These are phyloP conservation scores for Geodia barretti DNA, from an alignment of 37 sponge, comb jelly and placozoan genomes.

Conservation along the genomic window DNA sequence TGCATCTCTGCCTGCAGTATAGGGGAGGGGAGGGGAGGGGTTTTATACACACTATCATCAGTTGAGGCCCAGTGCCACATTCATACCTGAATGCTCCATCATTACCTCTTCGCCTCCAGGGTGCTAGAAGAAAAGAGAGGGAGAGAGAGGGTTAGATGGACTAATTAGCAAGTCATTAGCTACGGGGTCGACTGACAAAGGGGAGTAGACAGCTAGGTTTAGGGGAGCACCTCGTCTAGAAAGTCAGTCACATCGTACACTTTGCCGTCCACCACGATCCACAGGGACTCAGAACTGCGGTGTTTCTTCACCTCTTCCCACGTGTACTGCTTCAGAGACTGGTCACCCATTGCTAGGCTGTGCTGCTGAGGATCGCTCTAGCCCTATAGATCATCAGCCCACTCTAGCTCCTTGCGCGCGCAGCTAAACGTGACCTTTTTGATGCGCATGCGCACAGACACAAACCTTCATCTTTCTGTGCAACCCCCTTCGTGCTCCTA, in stretches of 20 bases:
- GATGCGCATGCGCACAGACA: no score
- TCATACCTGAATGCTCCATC: conserved; percentile 85
- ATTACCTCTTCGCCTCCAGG: conserved; percentile 97
- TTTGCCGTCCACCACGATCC: conserved; percentile 89
- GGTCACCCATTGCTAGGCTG: no score
- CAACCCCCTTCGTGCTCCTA: no score
- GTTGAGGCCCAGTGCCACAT: background rate
- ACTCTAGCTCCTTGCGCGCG: no score
- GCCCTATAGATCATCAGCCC: no score
- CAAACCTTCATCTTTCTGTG: no score
- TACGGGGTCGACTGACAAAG: background rate
- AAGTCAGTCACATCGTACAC: conserved; percentile 96
- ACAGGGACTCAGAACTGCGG: conserved; percentile 48
- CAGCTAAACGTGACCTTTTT: no score
- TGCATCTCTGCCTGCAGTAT: conserved; percentile 67
- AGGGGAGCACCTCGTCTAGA: conserved; percentile 77
- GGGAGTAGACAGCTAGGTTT: background rate
- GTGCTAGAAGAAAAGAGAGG: conserved; percentile 51
- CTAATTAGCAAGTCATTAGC: background rate
- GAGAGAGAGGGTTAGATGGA: background rate
- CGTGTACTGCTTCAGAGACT: conserved; percentile 40
- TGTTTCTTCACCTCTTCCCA: conserved; percentile 85
- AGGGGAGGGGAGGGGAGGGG: background rate
- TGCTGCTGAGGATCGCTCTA: no score
- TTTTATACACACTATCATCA: background rate